Evolutionary conservation across 2,888 invertebrate species (phyloP).

Genomic region (Dasysyrphus albostriatus): DNA sequence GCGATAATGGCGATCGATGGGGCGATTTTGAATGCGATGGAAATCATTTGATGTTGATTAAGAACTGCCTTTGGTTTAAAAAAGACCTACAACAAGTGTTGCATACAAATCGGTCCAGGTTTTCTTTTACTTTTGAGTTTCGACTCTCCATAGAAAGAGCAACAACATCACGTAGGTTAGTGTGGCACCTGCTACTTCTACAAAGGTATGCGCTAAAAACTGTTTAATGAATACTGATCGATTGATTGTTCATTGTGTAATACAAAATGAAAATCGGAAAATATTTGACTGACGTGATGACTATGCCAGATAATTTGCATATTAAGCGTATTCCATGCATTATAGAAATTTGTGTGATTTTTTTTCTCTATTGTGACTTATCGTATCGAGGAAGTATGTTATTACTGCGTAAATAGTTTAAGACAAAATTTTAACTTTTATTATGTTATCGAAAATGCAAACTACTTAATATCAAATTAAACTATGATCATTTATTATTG

Average conservation of each 20-base stretch:
- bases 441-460: no score
- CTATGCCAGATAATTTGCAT: constrained; percentile 36
- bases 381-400: constrained; percentile 29
- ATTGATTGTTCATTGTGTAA: constrained; percentile 50
- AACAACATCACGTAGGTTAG: constrained; percentile 53
- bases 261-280: constrained; percentile 60
- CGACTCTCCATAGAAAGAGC: constrained; percentile 19
- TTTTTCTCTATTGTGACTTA: constrained; percentile 9
- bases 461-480: no score
- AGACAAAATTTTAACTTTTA: background rate
- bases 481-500: no score
- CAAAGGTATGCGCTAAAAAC: constrained; percentile 60
- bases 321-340: constrained; percentile 14
- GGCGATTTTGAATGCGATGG: background rate
- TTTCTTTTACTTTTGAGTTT: constrained; percentile 66
- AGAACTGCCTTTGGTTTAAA: constrained; percentile 63
- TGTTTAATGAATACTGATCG: constrained; percentile 59
- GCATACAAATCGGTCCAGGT: constrained; percentile 61
- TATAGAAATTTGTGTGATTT: constrained; percentile 7
- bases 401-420: constrained; percentile 1
- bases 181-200: constrained; percentile 52
- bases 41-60: constrained; percentile 53
- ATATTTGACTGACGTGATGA: constrained; percentile 59
- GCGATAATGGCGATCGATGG: constrained; percentile 14
- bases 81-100: constrained; percentile 13